These are phyloP conservation scores for Parnassius glacialis DNA, from an alignment of 2,888 invertebrate species.

Conservation along the genomic window DNA sequence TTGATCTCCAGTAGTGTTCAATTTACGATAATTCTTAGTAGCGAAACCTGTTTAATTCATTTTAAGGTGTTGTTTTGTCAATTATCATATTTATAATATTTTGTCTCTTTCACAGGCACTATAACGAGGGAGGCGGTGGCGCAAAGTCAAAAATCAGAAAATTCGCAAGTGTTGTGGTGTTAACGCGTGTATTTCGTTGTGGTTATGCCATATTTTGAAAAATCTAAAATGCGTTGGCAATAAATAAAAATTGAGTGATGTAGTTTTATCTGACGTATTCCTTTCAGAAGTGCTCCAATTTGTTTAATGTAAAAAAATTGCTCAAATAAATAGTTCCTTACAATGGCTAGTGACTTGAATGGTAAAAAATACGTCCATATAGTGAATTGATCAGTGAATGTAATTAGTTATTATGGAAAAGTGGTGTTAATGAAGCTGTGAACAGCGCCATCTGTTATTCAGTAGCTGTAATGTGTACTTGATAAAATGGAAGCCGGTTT, in stretches of 20 bases:
- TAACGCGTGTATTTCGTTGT: conserved; percentile 38
- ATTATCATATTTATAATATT: conserved; percentile 46
- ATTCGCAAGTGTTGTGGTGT: conserved; percentile 35
- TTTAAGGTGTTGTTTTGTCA: conserved; percentile 48
- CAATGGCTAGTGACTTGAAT: conserved; percentile 55
- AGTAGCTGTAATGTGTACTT: conserved; percentile 49
- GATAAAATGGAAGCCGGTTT: conserved; percentile 73
- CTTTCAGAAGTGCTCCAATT: conserved; percentile 43
- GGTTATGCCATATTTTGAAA: conserved; percentile 32
- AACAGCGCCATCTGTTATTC: conserved; percentile 57
- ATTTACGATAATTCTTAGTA: conserved; percentile 32
- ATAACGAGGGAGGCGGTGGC: conserved; percentile 39
- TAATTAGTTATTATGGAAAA: conserved; percentile 33
- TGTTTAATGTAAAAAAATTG: conserved; percentile 28
- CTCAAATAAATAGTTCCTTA: conserved; percentile 52
- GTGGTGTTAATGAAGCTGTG: conserved; percentile 34
- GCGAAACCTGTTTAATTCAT: conserved; percentile 46
- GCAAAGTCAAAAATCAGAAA: conserved; percentile 38
- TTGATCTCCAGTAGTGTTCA: conserved; percentile 28
- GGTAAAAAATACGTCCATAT: conserved; percentile 50
- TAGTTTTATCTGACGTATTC: conserved; percentile 31
- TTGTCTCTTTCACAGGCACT: conserved; percentile 62
- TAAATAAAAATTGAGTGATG: conserved; percentile 22
- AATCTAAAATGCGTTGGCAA: conserved; percentile 24
- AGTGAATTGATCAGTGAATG: conserved; percentile 56